Evolutionary conservation across 2,113 vertebrate species (phyloP).

Genomic region (Barnardius zonarius): DNA sequence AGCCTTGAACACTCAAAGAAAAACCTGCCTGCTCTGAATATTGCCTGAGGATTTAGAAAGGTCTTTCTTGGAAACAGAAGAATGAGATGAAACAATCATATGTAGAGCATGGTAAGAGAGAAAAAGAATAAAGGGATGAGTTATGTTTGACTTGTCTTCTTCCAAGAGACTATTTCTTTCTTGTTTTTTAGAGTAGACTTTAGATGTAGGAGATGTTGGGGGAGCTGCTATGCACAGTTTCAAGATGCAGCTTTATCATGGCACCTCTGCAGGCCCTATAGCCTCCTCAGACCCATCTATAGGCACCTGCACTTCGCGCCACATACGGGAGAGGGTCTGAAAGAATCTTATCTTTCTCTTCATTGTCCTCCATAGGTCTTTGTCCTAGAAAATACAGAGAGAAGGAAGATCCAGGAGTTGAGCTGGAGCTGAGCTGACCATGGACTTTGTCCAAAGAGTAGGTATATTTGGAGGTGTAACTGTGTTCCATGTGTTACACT

Average conservation of each 20-base stretch:
- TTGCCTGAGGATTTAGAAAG: conserved; percentile 63
- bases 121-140: conserved; percentile 32
- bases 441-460: not conserved
- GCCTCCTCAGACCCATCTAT: not conserved
- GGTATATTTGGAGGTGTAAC: not conserved
- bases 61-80: conserved; percentile 56
- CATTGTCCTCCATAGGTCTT: not conserved
- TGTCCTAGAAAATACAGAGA: not conserved
- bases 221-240: not conserved
- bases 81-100: conserved; percentile 56
- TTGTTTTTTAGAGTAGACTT: not conserved
- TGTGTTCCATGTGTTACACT: not conserved
- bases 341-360: not conserved
- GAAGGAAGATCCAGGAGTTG: not conserved
- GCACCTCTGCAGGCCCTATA: not conserved
- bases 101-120: conserved; percentile 38
- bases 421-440: not conserved
- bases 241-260: not conserved
- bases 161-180: not conserved
- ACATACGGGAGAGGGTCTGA: not conserved
- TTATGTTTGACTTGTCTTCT: conserved; percentile 56
- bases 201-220: not conserved
- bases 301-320: not conserved
- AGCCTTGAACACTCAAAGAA: conserved; percentile 58
- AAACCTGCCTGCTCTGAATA: conserved; percentile 53